A percentile compares a stretch with the other conserved stretches of the same genome.
phyloP scores from a whole-genome alignment of 2,888 invertebrate species.

The Apodemia mormo region DNA sequence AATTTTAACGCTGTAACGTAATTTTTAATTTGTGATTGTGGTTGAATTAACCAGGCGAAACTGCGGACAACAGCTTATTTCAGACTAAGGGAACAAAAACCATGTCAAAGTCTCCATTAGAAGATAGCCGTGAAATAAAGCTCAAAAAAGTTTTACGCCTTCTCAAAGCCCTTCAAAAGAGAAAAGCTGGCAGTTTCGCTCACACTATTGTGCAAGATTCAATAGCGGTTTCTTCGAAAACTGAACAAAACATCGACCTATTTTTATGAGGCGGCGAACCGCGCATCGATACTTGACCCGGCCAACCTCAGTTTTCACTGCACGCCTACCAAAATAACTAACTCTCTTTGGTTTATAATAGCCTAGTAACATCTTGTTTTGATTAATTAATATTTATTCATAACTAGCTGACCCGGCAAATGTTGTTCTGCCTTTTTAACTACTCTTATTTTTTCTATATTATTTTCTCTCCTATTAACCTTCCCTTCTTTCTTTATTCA shows the following conservation, averaged over 20 bases:
- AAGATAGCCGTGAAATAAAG: conserved; percentile 1
- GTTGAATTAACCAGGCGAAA: no score
- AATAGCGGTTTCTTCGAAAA: conserved; percentile 32
- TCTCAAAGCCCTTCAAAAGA: conserved; percentile 20
- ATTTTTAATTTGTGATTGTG: no score
- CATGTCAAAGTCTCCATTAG: not conserved
- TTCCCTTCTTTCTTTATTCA: no score
- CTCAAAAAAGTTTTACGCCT: conserved; percentile 22
- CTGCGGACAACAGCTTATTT: not conserved
- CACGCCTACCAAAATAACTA: conserved; percentile 27
- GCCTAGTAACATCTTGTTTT: not conserved
- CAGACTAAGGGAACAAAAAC: not conserved
- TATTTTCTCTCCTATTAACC: no score
- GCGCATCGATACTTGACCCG: conserved; percentile 49
- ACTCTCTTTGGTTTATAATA: not conserved
- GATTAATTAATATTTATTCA: no score
- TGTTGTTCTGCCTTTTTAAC: no score
- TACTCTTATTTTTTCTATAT: no score
- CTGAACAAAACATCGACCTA: conserved; percentile 45
- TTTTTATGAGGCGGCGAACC: conserved; percentile 42
- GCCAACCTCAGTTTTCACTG: conserved; percentile 35
- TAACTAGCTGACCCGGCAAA: no score
- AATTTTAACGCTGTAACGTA: no score
- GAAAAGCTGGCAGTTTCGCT: conserved; percentile 22
- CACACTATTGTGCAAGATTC: conserved; percentile 11